Conservation (phyloP, 2,113 vertebrate genomes). For the Tor tambroides region DNA sequence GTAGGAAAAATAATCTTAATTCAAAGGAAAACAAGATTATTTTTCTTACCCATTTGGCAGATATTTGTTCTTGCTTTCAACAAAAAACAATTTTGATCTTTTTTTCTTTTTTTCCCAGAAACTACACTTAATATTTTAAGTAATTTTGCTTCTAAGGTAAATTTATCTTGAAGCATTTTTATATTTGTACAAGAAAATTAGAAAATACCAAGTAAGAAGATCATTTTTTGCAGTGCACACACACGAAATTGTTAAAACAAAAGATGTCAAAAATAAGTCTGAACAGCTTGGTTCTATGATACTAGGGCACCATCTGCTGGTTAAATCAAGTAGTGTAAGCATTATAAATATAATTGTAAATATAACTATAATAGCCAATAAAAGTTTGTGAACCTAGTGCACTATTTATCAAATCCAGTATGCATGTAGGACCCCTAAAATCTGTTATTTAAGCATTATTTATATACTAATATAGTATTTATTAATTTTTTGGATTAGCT, state of each 20-base stretch:
- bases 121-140: neutral
- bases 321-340: conserved; percentile 4
- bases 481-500: neutral
- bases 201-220: no score
- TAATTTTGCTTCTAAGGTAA: no score
- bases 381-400: neutral
- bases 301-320: conserved; percentile 74
- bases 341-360: neutral
- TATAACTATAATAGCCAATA: neutral
- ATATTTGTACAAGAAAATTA: no score
- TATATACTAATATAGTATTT: neutral
- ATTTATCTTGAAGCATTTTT: no score
- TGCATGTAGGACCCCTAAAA: neutral
- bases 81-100: no score
- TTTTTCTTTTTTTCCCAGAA: neutral
- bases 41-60: neutral
- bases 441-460: neutral
- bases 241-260: neutral
- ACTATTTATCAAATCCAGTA: neutral
- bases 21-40: no score
- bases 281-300: conserved; percentile 53
- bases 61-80: neutral
- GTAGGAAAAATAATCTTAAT: no score
- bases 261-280: neutral
- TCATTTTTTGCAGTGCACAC: neutral